Evolutionary conservation across 2,113 vertebrate species (phyloP), one percentile per base, ranked within the genome.

Genomic region (Pseudorasbora parva): DNA sequence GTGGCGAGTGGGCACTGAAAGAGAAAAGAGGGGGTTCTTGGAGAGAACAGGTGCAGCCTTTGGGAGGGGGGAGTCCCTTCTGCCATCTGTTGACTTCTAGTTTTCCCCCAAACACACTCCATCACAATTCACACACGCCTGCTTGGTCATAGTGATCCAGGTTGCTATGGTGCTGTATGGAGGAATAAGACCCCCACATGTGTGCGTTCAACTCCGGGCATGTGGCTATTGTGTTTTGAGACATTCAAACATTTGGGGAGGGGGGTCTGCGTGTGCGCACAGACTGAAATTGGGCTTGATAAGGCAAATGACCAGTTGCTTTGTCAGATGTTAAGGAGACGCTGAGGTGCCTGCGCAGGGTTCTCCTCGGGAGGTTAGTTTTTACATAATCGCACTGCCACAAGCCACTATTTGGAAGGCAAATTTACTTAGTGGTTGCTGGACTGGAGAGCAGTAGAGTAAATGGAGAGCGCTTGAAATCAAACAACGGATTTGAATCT

Each of bases 11-110:
- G 87, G 92, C 90, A 91, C 90, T 93, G 92, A 94, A 93, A 92
- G 69, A 90, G 79, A 87, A 81, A 86, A 86, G 90, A 82, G 87
- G 90, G 71, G 56, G 74, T 77, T 54, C 51, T 2, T 4, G 8
- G 23, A 82, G 87, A 89, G 81, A 85, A 94, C 94, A 94, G 94
- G 94, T 95, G 94, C 94, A 92, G 88, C 82, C 90, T 88, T 82
- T 85, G 88, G 88, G 71, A 85, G 89, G 91, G 89, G 90, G 90
- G 87, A 85, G 89, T 90, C 92, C 90, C 89, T 19, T 69, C 85
- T 82, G 90, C 94, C 94, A 95, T 95, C 93, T 95, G 93, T 90
- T 93, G 93, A 92, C 89, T 87, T 92, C 85, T 45, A 85, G 91
- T 86, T 76, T 88, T 41, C 49, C 47, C 91, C 92, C 90, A 89